Evolutionary conservation across 2,888 invertebrate species (phyloP), one percentile per base, ranked within the genome.

Genomic region (Eumacrocentrus americanus): DNA sequence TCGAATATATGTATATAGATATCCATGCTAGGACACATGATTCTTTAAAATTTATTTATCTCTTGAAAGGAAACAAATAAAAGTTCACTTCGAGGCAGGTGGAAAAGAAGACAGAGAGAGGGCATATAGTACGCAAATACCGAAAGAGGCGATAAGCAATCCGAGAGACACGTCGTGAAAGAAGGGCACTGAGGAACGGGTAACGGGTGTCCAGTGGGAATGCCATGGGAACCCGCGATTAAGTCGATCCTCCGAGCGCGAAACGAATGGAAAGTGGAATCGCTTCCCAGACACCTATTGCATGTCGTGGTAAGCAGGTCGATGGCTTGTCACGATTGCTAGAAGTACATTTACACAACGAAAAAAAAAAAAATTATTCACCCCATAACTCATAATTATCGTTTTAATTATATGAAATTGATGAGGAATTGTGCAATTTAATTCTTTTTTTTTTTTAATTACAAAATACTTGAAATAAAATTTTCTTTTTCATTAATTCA

Each of bases 181-280:
- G 12, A 20, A 38, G 23, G 23, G 22, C 20, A 20, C n/a, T n/a
- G n/a, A n/a, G n/a, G n/a, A n/a, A n/a, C n/a, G 40, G 42, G 54
- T 55, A 55, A 48, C 48, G 48, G 53, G 29, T 53, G 54, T 54
- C 47, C 60, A 60, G 34, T 50, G 35, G 34, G 54, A 40, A 47
- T 55, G 20, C 20, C 48, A 54, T 59, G 53, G 59, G 55, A 54
- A 55, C 35, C 40, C 38, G 38, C 34, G 50, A 50, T 60, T 60
- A 40, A 60, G 40, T 53, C 29, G 29, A 25, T 48, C n/a, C 53
- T 35, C 25, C 42, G 40, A 38, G 53, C 51, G 54, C 38, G 29
- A 61, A 34, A 53, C 58, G 22, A 58, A 58, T 58, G 58, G 58
- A 59, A 52, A 59, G 52, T 44, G 52, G 52, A 25, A 52, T 44